Base-by-base conservation (phyloP, 2,797 vertebrate species). In the Spatula clypeata region DNA sequence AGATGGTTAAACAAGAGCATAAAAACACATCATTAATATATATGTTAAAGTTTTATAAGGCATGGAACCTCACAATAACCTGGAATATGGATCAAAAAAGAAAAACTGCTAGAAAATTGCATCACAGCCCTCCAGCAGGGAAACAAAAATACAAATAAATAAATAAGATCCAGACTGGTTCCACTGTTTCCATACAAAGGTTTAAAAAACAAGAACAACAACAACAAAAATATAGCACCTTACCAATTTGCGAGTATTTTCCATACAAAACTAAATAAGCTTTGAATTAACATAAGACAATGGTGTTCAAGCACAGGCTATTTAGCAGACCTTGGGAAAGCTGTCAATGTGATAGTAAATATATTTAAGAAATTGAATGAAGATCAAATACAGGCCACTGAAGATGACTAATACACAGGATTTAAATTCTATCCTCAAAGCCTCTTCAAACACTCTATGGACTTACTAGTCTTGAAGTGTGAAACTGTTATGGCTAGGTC, bases 401-500 rank as follows among this genome's bases (percentile, higher is more conserved):
- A 84, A 31, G 49, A 60, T 57, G 60, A 79, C 88, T 66, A 75
- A 82, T 55, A 91, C 23, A 87, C 79, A 60, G 60, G 77, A 86
- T 79, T 86, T 84, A 44, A 90, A 87, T 89, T 90, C 55, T 90
- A 36, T 60, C 75, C 87, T 94, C 82, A 94, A 94, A 91, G 64
- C 24, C 66, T 86, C 49, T 79, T 84, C 75, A 71, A 44, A 36
- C 47, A 84, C 40, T 71, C 85, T 92, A 60, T 40, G 84, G 76
- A 82, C 53, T 93, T 92, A 86, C 29, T 82, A 85, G 74, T 89
- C 85, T 91, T 79, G 77, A 95, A 95, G 94, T 34, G 62, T 34
- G 64, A 31, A 80, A 93, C 20, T 90, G 80, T 86, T 96, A 92
- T 81, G 88, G 88, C 64, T 92, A 93, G 92, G 77, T 96, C 94